Percentiles rank a stretch among this genome's conserved stretches.
Evolutionary conservation across 2,888 invertebrate species (phyloP).

Genomic region (Cosmia pyralina): DNA sequence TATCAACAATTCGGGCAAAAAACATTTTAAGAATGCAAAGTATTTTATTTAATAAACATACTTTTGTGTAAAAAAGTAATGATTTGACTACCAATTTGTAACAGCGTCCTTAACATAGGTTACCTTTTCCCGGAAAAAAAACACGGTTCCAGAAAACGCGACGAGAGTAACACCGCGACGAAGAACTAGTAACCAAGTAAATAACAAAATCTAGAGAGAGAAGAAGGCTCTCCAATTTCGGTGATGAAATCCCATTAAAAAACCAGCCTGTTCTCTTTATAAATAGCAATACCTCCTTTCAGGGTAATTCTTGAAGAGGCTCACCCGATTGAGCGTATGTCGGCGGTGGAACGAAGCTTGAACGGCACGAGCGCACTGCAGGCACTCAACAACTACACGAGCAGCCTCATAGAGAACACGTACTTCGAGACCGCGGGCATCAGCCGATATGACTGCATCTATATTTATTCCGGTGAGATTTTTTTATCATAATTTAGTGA

Average conservation of each 20-base stretch:
- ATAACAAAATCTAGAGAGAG: not conserved
- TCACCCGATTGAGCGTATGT: conserved; percentile 65
- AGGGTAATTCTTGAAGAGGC: conserved; percentile 91
- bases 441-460: conserved; percentile 85
- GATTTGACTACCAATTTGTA: too few relatives aligned
- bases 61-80: too few relatives aligned
- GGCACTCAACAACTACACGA: conserved; percentile 64
- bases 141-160: not conserved
- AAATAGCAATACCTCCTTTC: conserved; percentile 24
- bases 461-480: conserved; percentile 86
- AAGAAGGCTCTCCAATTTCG: not conserved
- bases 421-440: conserved; percentile 67
- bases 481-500: conserved; percentile 14
- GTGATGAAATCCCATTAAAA: not conserved
- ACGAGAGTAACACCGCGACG: not conserved
- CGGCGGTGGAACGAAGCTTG: conserved; percentile 26
- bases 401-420: conserved; percentile 70
- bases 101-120: too few relatives aligned
- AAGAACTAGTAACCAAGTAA: not conserved
- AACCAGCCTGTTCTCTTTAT: not conserved
- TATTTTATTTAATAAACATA: too few relatives aligned
- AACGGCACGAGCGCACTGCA: conserved; percentile 58
- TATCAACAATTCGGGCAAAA: too few relatives aligned
- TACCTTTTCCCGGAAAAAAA: not conserved
- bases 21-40: too few relatives aligned